Base-by-base conservation (phyloP, 2,888 invertebrate genomes). In the Apamea crenata region DNA sequence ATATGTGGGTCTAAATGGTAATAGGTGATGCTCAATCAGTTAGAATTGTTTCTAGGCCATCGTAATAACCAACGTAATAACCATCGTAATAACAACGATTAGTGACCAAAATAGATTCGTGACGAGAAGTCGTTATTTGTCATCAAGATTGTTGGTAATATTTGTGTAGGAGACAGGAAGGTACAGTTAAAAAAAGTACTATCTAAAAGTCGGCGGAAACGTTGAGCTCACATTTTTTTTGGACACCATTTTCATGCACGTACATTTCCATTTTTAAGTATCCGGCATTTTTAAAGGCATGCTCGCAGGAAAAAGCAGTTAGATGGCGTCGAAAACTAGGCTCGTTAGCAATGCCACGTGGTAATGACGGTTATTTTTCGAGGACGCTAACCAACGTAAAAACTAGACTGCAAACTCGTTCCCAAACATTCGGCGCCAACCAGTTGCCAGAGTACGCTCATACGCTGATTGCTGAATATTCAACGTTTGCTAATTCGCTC, bases 321-420 rank as follows among this genome's bases (percentile, higher is more conserved):
- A 53, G 82, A 82, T 84, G 81, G 80, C 80, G 89, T 84, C 87
- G 85, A 87, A 91, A 91, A 93, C 93, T 91, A 90, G 89, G 89
- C 92, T 94, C 93, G 91, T 93, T 94, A 93, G 91, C 68, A 80
- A 82, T 81, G 78, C 92, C 93, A 94, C 93, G 92, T 92, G 93
- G 88, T 89, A 87, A 86, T 89, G 96, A 89, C 96, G 96, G 96
- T 96, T 96, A 96, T 94, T 93, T 96, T 94, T 96, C 96, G 95
- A 96, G 96, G 96, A 95, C 96, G 91, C 89, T 89, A 88, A 84
- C 82, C 84, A 88, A 88, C 89, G 86, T 90, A 95, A 96, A 96
- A 96, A 96, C 94, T 92, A 91, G 94, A 92, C 90, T 88, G 82
- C 87, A 90, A 93, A 96, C 95, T 93, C 85, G 94, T 95, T 96